Percentiles rank a stretch among this genome's conserved stretches.
Evolutionary conservation across 92 coral and sea anemone species (phyloP).

Genomic region (Palythoa grandis): DNA sequence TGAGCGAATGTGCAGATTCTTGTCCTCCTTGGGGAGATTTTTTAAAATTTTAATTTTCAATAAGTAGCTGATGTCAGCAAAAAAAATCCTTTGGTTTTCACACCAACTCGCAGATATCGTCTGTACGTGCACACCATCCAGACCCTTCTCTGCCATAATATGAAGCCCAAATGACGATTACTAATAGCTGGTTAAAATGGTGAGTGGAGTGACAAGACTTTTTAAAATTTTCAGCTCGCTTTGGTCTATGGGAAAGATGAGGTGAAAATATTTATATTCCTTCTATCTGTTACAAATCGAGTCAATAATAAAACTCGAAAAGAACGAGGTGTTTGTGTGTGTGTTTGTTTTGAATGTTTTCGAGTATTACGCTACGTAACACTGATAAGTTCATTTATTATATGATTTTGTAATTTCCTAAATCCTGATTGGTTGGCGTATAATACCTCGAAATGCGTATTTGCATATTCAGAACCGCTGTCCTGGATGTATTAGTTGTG

Average conservation of each 20-base stretch:
- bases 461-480: too few species aligned
- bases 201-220: slow-evolving; percentile 11
- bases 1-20: not conserved
- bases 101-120: not conserved
- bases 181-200: slow-evolving; percentile 20
- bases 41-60: slow-evolving; percentile 15
- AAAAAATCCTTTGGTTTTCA: not conserved
- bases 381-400: too few species aligned
- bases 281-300: slow-evolving; percentile 39
- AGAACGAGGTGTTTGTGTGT: not conserved
- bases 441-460: too few species aligned
- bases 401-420: too few species aligned
- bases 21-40: not conserved
- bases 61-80: not conserved
- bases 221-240: slow-evolving; percentile 43
- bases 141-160: not conserved
- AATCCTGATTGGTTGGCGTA: too few species aligned
- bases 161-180: not conserved
- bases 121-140: not conserved
- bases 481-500: too few species aligned
- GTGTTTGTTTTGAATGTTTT: not conserved
- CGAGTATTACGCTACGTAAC: too few species aligned
- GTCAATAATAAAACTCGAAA: slow-evolving; percentile 41
- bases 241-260: slow-evolving; percentile 34
- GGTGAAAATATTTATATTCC: slow-evolving; percentile 39